Evolutionary conservation across 2,888 invertebrate genomes (phyloP).

Genomic region (Hanleya hanleyi): DNA sequence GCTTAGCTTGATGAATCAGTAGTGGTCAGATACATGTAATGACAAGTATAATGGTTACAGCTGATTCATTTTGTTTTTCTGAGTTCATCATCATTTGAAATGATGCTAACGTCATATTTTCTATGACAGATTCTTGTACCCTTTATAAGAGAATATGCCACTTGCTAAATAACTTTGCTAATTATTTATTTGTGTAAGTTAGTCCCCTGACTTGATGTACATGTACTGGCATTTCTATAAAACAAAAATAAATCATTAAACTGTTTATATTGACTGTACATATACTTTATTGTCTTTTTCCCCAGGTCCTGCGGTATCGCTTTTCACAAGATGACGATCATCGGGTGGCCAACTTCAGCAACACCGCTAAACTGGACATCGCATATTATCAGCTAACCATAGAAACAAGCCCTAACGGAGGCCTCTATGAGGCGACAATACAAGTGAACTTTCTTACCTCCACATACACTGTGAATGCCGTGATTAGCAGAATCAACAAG

Average conservation of each 20-base stretch:
- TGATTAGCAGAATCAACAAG: conserved; percentile 57
- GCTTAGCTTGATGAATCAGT: too few species aligned
- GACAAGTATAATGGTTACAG: too few species aligned
- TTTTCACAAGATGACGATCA: conserved; percentile 48
- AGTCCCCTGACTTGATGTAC: too few species aligned
- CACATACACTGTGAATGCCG: conserved; percentile 28
- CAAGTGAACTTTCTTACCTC: conserved; percentile 39
- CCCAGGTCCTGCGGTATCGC: conserved; percentile 56
- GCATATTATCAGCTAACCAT: conserved; percentile 51
- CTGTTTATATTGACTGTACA: neutral
- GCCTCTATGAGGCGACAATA: conserved; percentile 61
- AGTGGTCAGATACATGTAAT: too few species aligned
- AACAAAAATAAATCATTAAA: neutral
- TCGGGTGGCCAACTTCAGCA: conserved; percentile 51
- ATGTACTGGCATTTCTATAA: too few species aligned
- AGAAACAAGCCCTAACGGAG: conserved; percentile 55
- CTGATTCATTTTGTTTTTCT: too few species aligned
- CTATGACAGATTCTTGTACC: too few species aligned
- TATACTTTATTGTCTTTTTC: neutral
- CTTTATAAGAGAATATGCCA: too few species aligned
- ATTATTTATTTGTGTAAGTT: too few species aligned
- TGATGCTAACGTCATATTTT: too few species aligned
- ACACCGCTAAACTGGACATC: conserved; percentile 46
- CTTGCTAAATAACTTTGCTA: too few species aligned
- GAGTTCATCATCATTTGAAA: too few species aligned